Percentiles rank a stretch among this genome's conserved stretches.
These are phyloP conservation scores for Laticauda laticaudata DNA, from an alignment of 2,113 vertebrate genomes.

Conservation along the genomic window DNA sequence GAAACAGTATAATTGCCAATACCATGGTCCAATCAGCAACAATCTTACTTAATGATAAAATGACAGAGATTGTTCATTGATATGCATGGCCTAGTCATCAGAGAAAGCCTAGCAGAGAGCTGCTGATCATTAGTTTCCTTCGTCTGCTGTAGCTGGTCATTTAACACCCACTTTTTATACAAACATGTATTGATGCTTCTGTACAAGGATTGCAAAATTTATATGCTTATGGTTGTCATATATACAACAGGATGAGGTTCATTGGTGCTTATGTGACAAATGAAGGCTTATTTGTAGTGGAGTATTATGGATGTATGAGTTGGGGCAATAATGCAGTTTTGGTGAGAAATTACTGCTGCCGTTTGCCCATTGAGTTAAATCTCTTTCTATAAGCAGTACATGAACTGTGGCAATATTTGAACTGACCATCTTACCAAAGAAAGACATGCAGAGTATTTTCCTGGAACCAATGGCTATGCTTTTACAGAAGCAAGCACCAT, in stretches of 20 bases:
- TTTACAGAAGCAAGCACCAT: neutral
- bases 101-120: neutral
- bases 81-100: neutral
- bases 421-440: neutral
- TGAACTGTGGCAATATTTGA: neutral
- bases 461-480: neutral
- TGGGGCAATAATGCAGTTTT: neutral
- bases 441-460: neutral
- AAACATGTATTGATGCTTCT: neutral
- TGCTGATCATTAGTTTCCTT: neutral
- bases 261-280: neutral
- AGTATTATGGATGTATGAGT: neutral
- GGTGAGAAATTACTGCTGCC: neutral
- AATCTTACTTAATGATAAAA: neutral
- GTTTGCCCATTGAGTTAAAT: neutral
- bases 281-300: neutral
- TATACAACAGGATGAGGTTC: neutral
- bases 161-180: neutral
- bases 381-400: neutral
- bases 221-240: neutral
- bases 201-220: neutral
- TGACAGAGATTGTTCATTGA: neutral
- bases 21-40: neutral
- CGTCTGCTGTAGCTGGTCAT: neutral
- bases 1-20: neutral